phyloP scores from a whole-genome alignment of 2,797 vertebrate species.

The Brachyalestes nurse region DNA sequence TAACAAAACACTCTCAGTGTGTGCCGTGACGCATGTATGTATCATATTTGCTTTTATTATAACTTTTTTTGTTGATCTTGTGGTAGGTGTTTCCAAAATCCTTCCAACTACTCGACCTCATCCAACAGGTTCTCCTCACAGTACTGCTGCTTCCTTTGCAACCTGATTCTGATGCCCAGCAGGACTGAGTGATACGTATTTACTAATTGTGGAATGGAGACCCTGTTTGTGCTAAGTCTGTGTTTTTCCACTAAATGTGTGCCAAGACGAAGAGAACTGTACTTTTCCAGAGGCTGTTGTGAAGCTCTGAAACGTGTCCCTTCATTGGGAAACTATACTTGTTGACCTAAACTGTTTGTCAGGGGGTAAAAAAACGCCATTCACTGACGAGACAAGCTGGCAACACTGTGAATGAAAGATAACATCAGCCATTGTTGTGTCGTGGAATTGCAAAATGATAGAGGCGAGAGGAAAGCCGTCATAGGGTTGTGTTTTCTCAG shows the following conservation, averaged over 20 bases:
- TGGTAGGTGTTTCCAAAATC: not conserved
- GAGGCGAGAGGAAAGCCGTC: not conserved
- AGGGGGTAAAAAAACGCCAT: not conserved
- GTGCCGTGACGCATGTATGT: not conserved
- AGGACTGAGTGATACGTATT: conserved; percentile 34
- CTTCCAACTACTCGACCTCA: conserved; percentile 19
- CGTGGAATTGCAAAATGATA: not conserved
- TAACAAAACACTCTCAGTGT: not conserved
- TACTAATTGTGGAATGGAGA: conserved; percentile 32
- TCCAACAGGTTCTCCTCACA: conserved; percentile 45
- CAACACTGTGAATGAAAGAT: conserved; percentile 31
- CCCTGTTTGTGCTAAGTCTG: conserved; percentile 5
- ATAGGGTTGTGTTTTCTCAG: not conserved
- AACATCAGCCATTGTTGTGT: conserved; percentile 29
- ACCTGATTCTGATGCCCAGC: conserved; percentile 31
- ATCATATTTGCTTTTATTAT: conserved; percentile 4
- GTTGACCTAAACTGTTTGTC: conserved; percentile 1
- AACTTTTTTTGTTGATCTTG: conserved; percentile 5
- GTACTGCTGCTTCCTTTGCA: conserved; percentile 33
- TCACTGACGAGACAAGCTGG: not conserved
- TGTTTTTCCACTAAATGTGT: conserved; percentile 21
- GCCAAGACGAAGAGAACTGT: not conserved
- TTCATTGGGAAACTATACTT: not conserved
- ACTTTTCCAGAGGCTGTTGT: not conserved
- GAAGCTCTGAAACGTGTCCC: not conserved